Evolutionary conservation across 2,888 invertebrate species (phyloP).

Genomic region (Andrena trimmerana): DNA sequence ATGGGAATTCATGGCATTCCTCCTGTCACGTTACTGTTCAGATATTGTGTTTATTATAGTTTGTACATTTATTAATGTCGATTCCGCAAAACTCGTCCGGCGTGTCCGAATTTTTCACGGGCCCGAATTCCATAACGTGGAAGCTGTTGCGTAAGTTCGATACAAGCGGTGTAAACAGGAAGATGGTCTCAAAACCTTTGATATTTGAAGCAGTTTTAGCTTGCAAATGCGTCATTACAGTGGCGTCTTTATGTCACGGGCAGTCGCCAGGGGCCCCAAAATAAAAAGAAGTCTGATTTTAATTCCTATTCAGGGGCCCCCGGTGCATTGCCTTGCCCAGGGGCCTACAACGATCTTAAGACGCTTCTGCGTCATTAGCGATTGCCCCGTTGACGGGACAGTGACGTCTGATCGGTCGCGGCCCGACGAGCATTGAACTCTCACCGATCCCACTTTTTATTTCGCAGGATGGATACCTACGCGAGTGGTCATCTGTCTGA

Average conservation of each 20-base stretch:
- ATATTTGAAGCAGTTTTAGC: not conserved
- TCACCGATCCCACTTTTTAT: not conserved
- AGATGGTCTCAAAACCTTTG: not conserved
- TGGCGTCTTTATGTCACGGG: no score
- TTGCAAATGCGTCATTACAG: not conserved
- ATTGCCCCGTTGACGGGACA: not conserved
- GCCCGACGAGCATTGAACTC: not conserved
- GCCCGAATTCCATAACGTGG: constrained; percentile 25
- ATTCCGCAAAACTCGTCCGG: not conserved
- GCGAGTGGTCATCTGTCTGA: constrained; percentile 87
- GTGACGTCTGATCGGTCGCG: no score
- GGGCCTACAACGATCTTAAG: no score
- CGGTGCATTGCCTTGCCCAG: no score
- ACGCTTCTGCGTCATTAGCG: not conserved
- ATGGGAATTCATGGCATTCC: constrained; percentile 13
- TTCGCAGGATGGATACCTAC: constrained; percentile 86
- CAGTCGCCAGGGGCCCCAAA: no score
- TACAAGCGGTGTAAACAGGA: not conserved
- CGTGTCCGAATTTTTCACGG: not conserved
- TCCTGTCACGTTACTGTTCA: not conserved
- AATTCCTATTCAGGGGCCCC: no score
- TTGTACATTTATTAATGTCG: not conserved
- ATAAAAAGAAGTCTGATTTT: no score
- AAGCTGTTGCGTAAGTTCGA: constrained; percentile 36
- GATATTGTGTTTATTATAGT: no score